Evolutionary conservation across 2,113 vertebrate genomes (phyloP).

Genomic region (Tautogolabrus adspersus): DNA sequence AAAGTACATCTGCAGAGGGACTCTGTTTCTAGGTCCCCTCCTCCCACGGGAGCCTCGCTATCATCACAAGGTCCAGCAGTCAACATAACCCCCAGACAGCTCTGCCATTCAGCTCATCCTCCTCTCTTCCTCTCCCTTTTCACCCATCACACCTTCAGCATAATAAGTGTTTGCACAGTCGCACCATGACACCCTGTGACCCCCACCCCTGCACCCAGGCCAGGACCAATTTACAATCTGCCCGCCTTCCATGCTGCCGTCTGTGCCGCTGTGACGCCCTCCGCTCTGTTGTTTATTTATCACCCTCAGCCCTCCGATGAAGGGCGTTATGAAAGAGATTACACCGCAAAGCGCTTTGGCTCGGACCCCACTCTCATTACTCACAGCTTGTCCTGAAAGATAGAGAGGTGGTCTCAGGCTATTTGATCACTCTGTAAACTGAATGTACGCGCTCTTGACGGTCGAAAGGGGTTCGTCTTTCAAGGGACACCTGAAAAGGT

Average conservation of each 20-base stretch:
- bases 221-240: conserved; percentile 60
- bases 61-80: conserved; percentile 70
- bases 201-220: background rate
- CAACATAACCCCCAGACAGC: conserved; percentile 58
- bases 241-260: conserved; percentile 7
- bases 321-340: conserved; percentile 68
- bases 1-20: conserved; percentile 25
- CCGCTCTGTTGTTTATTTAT: conserved; percentile 62
- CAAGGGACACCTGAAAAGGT: conserved; percentile 50
- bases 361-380: conserved; percentile 51
- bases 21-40: conserved; percentile 23
- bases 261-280: background rate
- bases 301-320: conserved; percentile 54
- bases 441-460: background rate
- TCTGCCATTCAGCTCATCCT: conserved; percentile 38
- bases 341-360: conserved; percentile 56
- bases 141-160: conserved; percentile 59
- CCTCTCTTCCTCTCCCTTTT: conserved; percentile 11
- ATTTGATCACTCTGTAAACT: conserved; percentile 24
- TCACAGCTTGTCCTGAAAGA: conserved; percentile 49
- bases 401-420: conserved; percentile 10
- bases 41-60: conserved; percentile 32
- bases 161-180: conserved; percentile 59
- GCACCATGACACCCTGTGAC: conserved; percentile 38
- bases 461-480: conserved; percentile 47